Conservation (phyloP, 92 coral and sea anemone species). For the Montipora capitata region DNA sequence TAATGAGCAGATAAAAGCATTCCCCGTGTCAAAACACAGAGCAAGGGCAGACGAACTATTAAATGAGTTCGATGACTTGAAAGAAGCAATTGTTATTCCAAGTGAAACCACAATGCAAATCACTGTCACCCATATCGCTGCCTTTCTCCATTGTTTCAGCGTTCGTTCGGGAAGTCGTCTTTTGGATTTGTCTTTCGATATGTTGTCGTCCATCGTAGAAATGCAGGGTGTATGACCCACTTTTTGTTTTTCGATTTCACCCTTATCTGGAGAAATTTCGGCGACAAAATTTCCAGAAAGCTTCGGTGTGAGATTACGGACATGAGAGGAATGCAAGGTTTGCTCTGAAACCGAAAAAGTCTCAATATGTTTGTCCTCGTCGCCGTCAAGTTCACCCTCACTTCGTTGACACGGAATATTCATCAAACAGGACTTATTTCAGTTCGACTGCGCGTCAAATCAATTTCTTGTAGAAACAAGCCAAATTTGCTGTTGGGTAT, state of each 20-base stretch:
- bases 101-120: constrained; percentile 37
- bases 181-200: constrained; percentile 25
- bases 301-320: neutral
- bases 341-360: neutral
- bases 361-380: constrained; percentile 14
- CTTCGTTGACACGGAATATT: constrained; percentile 36
- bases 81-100: constrained; percentile 28
- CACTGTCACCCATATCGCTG: constrained; percentile 57
- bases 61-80: constrained; percentile 4
- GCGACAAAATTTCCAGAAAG: constrained; percentile 8
- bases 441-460: no score
- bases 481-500: no score
- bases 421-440: neutral
- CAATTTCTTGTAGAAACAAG: no score
- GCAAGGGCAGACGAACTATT: constrained; percentile 54
- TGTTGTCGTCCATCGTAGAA: constrained; percentile 45
- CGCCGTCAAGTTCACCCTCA: constrained; percentile 27
- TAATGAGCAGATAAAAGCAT: constrained; percentile 21
- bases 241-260: constrained; percentile 5
- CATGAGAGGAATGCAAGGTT: neutral
- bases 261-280: constrained; percentile 15
- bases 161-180: constrained; percentile 34
- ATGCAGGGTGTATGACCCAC: constrained; percentile 22
- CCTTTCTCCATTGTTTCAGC: constrained; percentile 39
- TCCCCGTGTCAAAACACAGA: constrained; percentile 23